A percentile compares a stretch with the other conserved stretches of the same genome.
phyloP scores from a whole-genome alignment of 2,888 invertebrate genomes.

The Periphyllus acericola region DNA sequence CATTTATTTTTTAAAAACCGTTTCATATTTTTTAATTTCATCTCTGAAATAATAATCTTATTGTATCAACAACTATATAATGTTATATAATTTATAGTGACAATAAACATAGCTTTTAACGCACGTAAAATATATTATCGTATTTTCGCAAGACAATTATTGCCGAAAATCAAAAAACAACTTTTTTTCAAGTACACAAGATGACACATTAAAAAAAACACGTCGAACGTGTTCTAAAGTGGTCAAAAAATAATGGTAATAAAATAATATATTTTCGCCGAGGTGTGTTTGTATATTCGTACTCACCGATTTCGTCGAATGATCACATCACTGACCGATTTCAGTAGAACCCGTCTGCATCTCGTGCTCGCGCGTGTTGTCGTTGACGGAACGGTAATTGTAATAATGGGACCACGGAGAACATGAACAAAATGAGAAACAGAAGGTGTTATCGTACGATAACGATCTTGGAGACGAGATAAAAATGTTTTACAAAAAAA shows the following conservation, averaged over 20 bases:
- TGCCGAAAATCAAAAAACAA: neutral
- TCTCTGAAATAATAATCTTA: too few relatives aligned
- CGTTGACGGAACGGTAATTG: neutral
- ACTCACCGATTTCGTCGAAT: conserved; percentile 10
- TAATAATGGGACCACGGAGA: neutral
- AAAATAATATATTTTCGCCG: neutral
- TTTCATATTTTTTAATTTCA: too few relatives aligned
- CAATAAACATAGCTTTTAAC: too few relatives aligned
- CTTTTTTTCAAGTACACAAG: neutral
- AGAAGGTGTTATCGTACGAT: neutral
- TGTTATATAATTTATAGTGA: too few relatives aligned
- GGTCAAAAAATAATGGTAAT: neutral
- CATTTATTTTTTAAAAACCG: too few relatives aligned
- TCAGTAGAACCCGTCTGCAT: too few relatives aligned
- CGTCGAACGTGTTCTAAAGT: too few relatives aligned
- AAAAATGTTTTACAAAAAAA: too few relatives aligned
- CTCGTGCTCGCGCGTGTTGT: neutral
- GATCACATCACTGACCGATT: neutral
- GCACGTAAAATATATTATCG: neutral
- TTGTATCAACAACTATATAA: too few relatives aligned
- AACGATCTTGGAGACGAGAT: neutral
- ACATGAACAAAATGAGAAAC: neutral
- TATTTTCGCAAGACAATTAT: neutral
- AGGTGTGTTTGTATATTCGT: neutral
- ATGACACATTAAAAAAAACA: too few relatives aligned